Evolutionary conservation across 1,140 invertebrate species (phyloP).

Genomic region (Pseudomyrmex concolor): DNA sequence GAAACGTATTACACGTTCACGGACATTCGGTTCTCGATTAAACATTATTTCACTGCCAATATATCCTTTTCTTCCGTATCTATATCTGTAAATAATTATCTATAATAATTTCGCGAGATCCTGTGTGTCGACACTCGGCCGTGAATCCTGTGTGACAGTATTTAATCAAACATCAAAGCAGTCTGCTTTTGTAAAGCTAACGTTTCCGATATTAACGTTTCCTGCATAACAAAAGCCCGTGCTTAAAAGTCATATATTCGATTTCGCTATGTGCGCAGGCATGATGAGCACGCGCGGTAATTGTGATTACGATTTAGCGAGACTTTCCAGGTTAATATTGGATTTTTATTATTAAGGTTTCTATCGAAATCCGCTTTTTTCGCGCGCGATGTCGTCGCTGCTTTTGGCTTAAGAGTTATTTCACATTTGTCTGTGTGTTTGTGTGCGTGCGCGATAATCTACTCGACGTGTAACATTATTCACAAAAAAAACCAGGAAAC

Average conservation of each 20-base stretch:
- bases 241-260: constrained; percentile 44
- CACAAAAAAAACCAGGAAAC: too few species aligned
- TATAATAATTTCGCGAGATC: background rate
- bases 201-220: constrained; percentile 34
- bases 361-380: constrained; percentile 52
- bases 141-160: background rate
- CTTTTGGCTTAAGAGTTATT: constrained; percentile 19
- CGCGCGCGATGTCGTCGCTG: background rate
- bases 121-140: too few species aligned
- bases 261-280: constrained; percentile 40
- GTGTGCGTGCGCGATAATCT: background rate
- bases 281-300: background rate
- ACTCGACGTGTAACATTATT: too few species aligned
- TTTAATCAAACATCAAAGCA: constrained; percentile 8
- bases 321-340: constrained; percentile 54
- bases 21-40: too few species aligned
- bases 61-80: background rate
- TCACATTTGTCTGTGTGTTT: background rate
- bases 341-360: constrained; percentile 70
- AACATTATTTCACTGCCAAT: too few species aligned
- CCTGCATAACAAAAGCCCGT: background rate
- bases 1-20: too few species aligned
- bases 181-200: constrained; percentile 20
- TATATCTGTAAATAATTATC: background rate
- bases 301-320: constrained; percentile 44